Evolutionary conservation across 2,888 invertebrate species (phyloP).

Genomic region (Drosophila anomalata): DNA sequence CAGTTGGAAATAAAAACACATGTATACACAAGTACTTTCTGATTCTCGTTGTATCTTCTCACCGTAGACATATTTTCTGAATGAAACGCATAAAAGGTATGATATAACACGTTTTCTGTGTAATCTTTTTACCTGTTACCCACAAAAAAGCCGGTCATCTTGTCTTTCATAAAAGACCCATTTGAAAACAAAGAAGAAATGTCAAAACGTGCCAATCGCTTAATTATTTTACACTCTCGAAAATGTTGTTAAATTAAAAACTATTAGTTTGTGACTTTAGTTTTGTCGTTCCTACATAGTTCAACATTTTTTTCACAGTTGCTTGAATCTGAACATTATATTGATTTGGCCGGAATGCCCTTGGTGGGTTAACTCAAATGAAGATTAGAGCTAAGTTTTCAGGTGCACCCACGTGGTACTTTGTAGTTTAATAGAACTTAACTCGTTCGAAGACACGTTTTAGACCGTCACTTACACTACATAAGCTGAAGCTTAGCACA

Average conservation of each 20-base stretch:
- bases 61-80: constrained; percentile 25
- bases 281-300: not conserved
- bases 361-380: not conserved
- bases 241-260: constrained; percentile 13
- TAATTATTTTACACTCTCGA: not conserved
- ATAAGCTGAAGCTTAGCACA: constrained; percentile 41
- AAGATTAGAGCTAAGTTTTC: constrained; percentile 10
- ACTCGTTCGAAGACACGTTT: constrained; percentile 23
- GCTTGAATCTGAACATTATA: not conserved
- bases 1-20: not conserved
- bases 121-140: constrained; percentile 4
- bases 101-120: constrained; percentile 11
- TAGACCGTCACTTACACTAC: constrained; percentile 28
- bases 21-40: not conserved
- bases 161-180: not conserved
- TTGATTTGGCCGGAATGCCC: not conserved
- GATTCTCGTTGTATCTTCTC: not conserved
- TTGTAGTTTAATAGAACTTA: constrained; percentile 19
- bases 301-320: not conserved
- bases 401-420: constrained; percentile 16
- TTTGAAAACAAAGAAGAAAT: constrained; percentile 28
- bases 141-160: constrained; percentile 1
- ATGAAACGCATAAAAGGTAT: constrained; percentile 11
- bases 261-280: not conserved
- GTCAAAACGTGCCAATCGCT: constrained; percentile 29